Evolutionary conservation across 2,113 vertebrate genomes (phyloP).

Genomic region (Lycocorax pyrrhopterus): DNA sequence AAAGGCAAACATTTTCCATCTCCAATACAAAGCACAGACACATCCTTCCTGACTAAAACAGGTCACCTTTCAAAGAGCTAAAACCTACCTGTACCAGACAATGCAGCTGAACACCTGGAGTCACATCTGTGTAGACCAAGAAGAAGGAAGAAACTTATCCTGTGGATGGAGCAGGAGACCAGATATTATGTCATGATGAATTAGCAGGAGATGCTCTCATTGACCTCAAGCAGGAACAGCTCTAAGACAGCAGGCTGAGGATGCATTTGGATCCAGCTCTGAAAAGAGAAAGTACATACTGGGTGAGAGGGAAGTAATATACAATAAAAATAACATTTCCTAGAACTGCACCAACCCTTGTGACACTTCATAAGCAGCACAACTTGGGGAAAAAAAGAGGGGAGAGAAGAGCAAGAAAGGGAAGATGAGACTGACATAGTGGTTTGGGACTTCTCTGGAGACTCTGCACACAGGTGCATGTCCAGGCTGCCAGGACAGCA

Average conservation of each 20-base stretch:
- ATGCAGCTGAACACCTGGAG: neutral
- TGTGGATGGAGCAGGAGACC: neutral
- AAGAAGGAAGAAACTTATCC: constrained; percentile 9
- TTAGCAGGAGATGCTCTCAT: neutral
- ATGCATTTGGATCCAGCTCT: constrained; percentile 23
- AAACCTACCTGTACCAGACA: constrained; percentile 41
- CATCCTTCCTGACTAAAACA: neutral
- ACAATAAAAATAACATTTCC: neutral
- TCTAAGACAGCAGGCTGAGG: neutral
- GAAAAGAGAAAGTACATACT: constrained; percentile 5
- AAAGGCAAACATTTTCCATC: neutral
- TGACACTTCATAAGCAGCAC: neutral
- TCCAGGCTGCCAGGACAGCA: neutral
- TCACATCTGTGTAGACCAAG: constrained; percentile 10
- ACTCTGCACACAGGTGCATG: neutral
- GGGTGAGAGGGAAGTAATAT: neutral
- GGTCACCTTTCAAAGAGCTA: neutral
- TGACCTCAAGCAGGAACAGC: neutral
- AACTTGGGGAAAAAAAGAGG: neutral
- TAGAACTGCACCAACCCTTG: neutral
- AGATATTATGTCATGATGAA: constrained; percentile 39
- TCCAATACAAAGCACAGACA: neutral
- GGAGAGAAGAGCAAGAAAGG: neutral
- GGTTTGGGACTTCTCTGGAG: neutral
- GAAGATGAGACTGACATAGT: neutral